Evolutionary conservation across 2,797 vertebrate species (phyloP).

Genomic region (Peromyscus nudipes): DNA sequence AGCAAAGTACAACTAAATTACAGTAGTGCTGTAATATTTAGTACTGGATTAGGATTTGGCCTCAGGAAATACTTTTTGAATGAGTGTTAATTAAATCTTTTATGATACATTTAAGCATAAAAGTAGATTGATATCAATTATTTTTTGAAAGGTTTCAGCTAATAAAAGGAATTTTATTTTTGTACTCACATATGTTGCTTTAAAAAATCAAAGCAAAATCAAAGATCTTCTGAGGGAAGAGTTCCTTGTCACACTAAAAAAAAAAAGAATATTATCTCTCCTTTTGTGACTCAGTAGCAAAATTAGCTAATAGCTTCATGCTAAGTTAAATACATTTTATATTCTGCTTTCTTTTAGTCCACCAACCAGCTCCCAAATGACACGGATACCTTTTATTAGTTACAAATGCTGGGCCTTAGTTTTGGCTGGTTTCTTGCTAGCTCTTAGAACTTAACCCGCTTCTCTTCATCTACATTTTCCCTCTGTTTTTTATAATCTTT

Average conservation of each 20-base stretch:
- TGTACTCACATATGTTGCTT: neutral
- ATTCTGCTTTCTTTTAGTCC: neutral
- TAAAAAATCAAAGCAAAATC: slow-evolving; percentile 46
- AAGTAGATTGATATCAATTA: neutral
- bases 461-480: neutral
- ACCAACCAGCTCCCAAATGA: neutral
- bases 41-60: neutral
- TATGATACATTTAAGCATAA: neutral
- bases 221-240: slow-evolving; percentile 26
- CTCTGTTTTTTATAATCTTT: neutral
- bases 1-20: neutral
- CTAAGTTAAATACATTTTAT: neutral
- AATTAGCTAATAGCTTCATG: slow-evolving; percentile 25
- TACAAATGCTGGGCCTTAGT: neutral
- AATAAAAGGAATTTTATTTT: neutral
- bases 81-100: neutral
- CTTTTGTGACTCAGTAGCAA: slow-evolving; percentile 76
- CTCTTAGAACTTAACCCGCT: neutral
- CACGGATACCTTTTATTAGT: neutral
- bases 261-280: too few species aligned
- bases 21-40: neutral
- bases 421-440: neutral
- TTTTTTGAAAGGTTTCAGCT: neutral
- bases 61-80: neutral
- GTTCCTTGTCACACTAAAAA: slow-evolving; percentile 60